Conservation (phyloP, 1,140 invertebrate species). For the Cataglyphis hispanica region DNA sequence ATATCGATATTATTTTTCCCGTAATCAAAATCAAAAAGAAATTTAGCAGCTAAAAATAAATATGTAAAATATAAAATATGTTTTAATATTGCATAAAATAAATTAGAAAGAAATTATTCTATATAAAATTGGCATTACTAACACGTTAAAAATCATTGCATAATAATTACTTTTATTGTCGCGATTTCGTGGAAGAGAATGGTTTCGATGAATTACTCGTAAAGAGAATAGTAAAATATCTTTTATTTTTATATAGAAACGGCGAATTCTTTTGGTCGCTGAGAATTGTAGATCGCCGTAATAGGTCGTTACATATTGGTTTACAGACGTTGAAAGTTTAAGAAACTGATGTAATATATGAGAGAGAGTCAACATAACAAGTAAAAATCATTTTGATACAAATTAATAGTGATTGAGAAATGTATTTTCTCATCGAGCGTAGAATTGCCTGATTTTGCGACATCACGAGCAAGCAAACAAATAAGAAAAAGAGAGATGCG, state of each 20-base stretch:
- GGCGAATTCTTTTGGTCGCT: conserved; percentile 17
- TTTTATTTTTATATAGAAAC: conserved; percentile 44
- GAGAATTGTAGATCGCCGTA: conserved; percentile 23
- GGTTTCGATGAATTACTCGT: conserved; percentile 42
- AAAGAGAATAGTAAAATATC: conserved; percentile 63
- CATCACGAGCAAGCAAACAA: neutral
- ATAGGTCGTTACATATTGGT: conserved; percentile 38
- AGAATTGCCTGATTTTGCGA: neutral
- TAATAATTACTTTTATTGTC: conserved; percentile 13
- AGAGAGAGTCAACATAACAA: neutral
- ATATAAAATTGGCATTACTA: neutral
- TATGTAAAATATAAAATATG: neutral
- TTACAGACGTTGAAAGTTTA: conserved; percentile 20
- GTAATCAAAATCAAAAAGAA: neutral
- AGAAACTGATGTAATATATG: neutral
- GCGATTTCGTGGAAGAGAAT: neutral
- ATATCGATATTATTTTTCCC: neutral
- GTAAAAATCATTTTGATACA: conserved; percentile 3
- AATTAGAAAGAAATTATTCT: neutral
- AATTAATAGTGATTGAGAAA: conserved; percentile 8
- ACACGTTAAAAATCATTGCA: neutral
- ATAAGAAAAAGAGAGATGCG: neutral
- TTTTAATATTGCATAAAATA: conserved; percentile 12
- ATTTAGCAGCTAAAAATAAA: neutral
- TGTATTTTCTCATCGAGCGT: neutral